Evolutionary conservation across 1,140 invertebrate genomes (phyloP).

Genomic region (Caenorhabditis briggsae): DNA sequence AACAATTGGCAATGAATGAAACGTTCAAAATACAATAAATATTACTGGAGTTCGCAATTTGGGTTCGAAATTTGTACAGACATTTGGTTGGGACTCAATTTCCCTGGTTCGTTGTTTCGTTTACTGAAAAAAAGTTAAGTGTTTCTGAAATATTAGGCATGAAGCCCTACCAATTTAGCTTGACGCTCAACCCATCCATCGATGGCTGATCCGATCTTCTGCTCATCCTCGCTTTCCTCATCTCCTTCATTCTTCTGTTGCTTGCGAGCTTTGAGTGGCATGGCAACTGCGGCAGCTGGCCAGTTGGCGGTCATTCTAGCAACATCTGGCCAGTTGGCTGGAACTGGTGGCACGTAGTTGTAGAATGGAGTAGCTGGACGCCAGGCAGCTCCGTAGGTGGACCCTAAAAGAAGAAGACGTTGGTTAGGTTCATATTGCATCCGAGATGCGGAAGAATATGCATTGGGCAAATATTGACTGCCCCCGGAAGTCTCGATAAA

Average conservation of each 20-base stretch:
- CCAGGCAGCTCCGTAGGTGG: conserved; percentile 78
- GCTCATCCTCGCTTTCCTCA: conserved; percentile 66
- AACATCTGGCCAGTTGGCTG: conserved; percentile 69
- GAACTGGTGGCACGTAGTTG: conserved; percentile 76
- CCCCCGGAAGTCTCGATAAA: conserved; percentile 46
- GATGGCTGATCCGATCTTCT: conserved; percentile 72
- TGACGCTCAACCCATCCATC: conserved; percentile 74
- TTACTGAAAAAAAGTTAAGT: conserved; percentile 58
- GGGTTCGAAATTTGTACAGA: conserved; percentile 56
- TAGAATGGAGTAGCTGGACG: conserved; percentile 77
- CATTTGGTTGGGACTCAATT: not conserved
- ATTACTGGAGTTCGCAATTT: not conserved
- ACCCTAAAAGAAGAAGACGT: conserved; percentile 67
- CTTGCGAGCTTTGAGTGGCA: conserved; percentile 69
- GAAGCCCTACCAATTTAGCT: conserved; percentile 59
- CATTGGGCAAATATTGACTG: conserved; percentile 31
- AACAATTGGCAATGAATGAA: conserved; percentile 38
- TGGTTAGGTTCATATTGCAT: not conserved
- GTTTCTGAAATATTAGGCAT: not conserved
- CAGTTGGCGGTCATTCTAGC: conserved; percentile 69
- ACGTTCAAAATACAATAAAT: conserved; percentile 38
- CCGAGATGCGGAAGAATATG: not conserved
- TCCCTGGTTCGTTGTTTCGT: not conserved
- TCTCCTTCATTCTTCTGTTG: conserved; percentile 44
- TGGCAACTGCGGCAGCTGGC: conserved; percentile 71